Evolutionary conservation across 1,140 invertebrate species (phyloP), one percentile per base, ranked within the genome.

Genomic region (Orius insidiosus): DNA sequence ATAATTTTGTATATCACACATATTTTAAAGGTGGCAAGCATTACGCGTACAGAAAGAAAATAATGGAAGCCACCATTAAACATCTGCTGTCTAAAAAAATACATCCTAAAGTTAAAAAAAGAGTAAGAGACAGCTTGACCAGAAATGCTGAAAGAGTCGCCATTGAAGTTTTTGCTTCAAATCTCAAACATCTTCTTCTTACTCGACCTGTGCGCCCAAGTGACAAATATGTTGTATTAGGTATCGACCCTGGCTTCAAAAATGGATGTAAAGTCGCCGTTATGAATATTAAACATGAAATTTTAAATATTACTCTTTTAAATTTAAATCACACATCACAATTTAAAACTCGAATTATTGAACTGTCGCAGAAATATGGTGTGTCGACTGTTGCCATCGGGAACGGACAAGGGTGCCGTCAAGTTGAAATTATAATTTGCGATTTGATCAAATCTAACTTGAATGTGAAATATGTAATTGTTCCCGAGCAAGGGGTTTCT

Each of bases 391-490:
- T 93, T 55, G 86, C 80, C 11, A 63, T 93, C 19, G 88, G 88
- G 1, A 90, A 92, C 66, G 88, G 84, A 88, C 77, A 2, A n/a
- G 88, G 77, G 2, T 89, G 87, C 56, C 63, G 85, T 19, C 77
- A 92, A 60, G 89, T 84, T 0, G 86, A 92, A 63, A 56, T 64
- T 9, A 78, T 80, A 66, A 55, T 93, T 6, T 70, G 71, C 0
- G 54, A 70, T n/a, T 58, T 80, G n/a, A 82, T 84, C 13, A 53
- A 58, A 0, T 64, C 67, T 5, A 54, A 59, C 24, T 75, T 85
- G 7, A 24, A 3, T 4, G 24, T 24, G 3, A 65, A 65, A 9
- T 86, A 83, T 54, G 80, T 84, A 5, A 89, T 93, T 53, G 80
- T 94, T 0, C 79, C 79, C 54, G 89, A 95, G 63, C 71, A 75